Evolutionary conservation across 2,797 vertebrate genomes (phyloP).

Genomic region (Hippocampus kuda): DNA sequence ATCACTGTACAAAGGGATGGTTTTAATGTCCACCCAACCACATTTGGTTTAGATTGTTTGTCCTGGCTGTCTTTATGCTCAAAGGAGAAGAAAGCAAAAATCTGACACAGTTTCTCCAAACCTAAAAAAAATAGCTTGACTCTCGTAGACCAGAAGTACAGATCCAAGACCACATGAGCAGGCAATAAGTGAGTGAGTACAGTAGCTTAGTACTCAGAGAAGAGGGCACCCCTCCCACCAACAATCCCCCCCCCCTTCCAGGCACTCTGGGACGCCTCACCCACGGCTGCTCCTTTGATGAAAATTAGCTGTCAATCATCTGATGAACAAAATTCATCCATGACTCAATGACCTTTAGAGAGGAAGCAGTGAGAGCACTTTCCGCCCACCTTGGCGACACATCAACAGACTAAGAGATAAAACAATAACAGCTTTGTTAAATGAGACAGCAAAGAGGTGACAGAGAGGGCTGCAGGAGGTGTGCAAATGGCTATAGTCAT

Average conservation of each 20-base stretch:
- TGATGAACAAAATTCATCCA: constrained; percentile 54
- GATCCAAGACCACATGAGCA: constrained; percentile 20
- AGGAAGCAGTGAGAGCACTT: constrained; percentile 33
- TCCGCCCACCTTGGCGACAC: constrained; percentile 32
- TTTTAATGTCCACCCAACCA: neutral
- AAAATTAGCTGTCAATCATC: constrained; percentile 55
- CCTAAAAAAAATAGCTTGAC: neutral
- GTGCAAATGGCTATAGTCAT: constrained; percentile 9
- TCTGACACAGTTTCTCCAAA: neutral
- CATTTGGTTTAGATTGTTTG: neutral
- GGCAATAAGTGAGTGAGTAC: constrained; percentile 14
- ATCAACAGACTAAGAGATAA: constrained; percentile 43
- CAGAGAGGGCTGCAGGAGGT: constrained; percentile 15
- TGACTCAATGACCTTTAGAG: constrained; percentile 61
- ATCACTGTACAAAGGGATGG: neutral
- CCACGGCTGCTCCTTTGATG: constrained; percentile 48
- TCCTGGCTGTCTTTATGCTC: neutral
- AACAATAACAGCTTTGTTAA: constrained; percentile 46
- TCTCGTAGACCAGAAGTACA: constrained; percentile 8
- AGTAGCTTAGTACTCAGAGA: constrained; percentile 27
- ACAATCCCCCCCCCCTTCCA: neutral
- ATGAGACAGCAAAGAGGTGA: constrained; percentile 42
- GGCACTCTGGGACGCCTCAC: constrained; percentile 8
- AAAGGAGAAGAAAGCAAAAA: neutral
- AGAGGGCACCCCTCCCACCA: neutral